Evolutionary conservation across 2,797 vertebrate species (phyloP).

Genomic region (Darevskia nairensis): DNA sequence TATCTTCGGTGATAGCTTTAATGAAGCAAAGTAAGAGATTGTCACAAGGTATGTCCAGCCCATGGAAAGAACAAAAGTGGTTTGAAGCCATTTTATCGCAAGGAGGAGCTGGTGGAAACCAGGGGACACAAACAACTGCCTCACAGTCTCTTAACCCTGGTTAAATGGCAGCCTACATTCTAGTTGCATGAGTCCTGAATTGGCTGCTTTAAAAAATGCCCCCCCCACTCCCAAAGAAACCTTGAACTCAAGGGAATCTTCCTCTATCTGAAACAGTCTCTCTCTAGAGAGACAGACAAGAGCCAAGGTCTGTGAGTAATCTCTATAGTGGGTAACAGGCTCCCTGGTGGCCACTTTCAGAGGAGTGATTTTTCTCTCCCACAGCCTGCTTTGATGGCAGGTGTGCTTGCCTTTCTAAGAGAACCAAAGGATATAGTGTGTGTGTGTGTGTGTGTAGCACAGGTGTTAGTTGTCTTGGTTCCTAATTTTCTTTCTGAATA

Average conservation of each 20-base stretch:
- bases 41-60: not conserved
- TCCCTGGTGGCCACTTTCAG: not conserved
- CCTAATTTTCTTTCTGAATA: constrained; percentile 68
- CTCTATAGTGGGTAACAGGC: not conserved
- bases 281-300: not conserved
- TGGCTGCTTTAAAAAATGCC: not conserved
- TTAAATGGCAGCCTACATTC: not conserved
- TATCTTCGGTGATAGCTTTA: not conserved
- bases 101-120: not conserved
- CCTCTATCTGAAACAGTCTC: not conserved
- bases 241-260: not conserved
- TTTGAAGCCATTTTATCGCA: not conserved
- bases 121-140: not conserved
- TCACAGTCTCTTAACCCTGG: not conserved
- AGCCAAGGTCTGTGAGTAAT: not conserved
- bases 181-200: not conserved
- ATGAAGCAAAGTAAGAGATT: not conserved
- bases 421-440: not conserved
- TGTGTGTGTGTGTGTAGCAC: constrained; percentile 5
- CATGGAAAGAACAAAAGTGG: not conserved
- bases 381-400: constrained; percentile 1
- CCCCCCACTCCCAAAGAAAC: too few species aligned
- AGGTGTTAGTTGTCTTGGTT: constrained; percentile 25
- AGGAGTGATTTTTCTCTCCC: not conserved
- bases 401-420: not conserved